These are phyloP conservation scores for Dasypus novemcinctus DNA, from an alignment of 2,113 vertebrate species.

Conservation along the genomic window DNA sequence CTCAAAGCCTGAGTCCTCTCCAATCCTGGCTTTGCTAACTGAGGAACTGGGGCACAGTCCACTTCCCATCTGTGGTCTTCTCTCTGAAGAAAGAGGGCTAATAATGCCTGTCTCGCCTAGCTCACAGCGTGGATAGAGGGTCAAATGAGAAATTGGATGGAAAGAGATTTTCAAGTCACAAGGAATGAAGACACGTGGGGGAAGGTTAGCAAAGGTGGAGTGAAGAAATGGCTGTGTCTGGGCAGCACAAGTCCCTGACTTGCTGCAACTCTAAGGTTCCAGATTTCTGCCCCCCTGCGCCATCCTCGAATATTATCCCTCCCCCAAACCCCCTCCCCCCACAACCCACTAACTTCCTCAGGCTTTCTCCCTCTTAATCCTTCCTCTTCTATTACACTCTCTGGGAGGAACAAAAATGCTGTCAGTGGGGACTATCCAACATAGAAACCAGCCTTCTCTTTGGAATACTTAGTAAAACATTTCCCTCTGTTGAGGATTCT, in stretches of 20 bases:
- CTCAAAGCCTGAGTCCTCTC: neutral
- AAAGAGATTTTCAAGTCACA: neutral
- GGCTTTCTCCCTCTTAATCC: neutral
- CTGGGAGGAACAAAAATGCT: neutral
- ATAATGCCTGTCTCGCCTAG: neutral
- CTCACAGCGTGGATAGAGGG: neutral
- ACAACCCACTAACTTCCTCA: neutral
- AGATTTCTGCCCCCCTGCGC: neutral
- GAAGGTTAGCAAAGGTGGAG: neutral
- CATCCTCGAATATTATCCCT: too few species aligned
- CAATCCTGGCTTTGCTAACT: neutral
- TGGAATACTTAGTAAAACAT: neutral
- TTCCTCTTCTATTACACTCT: neutral
- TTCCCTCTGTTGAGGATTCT: neutral
- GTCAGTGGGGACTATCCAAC: neutral
- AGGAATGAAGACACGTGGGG: neutral
- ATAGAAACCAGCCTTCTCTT: neutral
- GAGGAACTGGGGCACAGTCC: neutral
- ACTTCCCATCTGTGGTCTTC: neutral
- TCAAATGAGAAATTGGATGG: neutral
- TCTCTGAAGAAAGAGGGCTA: neutral
- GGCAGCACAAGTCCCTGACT: neutral
- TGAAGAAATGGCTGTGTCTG: neutral
- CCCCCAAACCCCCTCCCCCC: accelerated
- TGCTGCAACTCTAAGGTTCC: neutral